These are phyloP conservation scores for Lycorma delicatula DNA, from an alignment of 1,140 invertebrate genomes.

Conservation along the genomic window DNA sequence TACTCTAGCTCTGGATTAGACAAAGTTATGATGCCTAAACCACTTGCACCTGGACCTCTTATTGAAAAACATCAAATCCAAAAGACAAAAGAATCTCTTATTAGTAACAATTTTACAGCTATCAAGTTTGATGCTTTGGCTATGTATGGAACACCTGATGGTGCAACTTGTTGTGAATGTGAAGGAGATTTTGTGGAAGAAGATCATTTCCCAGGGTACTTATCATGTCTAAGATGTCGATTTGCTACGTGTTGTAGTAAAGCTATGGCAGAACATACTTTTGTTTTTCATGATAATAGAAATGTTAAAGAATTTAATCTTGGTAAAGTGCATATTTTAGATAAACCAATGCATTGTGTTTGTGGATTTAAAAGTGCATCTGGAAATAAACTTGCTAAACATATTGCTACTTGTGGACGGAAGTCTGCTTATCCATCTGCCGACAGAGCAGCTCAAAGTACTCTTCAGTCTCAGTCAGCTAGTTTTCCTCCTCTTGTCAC, in stretches of 20 bases:
- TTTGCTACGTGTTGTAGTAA: constrained; percentile 66
- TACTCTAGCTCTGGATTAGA: background rate
- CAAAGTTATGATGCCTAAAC: constrained; percentile 15
- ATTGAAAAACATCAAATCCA: constrained; percentile 1
- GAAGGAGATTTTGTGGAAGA: constrained; percentile 51
- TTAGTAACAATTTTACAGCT: constrained; percentile 1
- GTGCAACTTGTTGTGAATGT: constrained; percentile 54
- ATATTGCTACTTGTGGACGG: constrained; percentile 50
- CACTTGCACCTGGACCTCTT: background rate
- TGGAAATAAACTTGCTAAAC: constrained; percentile 48
- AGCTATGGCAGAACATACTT: constrained; percentile 59
- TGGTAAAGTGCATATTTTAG: constrained; percentile 21
- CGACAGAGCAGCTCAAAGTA: constrained; percentile 29
- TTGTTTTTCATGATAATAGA: constrained; percentile 27
- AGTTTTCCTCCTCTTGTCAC: constrained; percentile 24
- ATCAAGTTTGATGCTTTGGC: constrained; percentile 6
- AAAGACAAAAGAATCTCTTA: constrained; percentile 4
- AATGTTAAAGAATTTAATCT: constrained; percentile 6
- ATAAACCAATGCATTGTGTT: constrained; percentile 54
- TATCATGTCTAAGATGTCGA: constrained; percentile 62
- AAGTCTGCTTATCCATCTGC: constrained; percentile 51
- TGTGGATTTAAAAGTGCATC: constrained; percentile 61
- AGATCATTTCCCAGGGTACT: constrained; percentile 58
- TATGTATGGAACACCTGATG: constrained; percentile 7
- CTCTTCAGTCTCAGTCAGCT: constrained; percentile 18